Conservation (phyloP, 2,113 vertebrate species). For the Polyodon spathula region DNA sequence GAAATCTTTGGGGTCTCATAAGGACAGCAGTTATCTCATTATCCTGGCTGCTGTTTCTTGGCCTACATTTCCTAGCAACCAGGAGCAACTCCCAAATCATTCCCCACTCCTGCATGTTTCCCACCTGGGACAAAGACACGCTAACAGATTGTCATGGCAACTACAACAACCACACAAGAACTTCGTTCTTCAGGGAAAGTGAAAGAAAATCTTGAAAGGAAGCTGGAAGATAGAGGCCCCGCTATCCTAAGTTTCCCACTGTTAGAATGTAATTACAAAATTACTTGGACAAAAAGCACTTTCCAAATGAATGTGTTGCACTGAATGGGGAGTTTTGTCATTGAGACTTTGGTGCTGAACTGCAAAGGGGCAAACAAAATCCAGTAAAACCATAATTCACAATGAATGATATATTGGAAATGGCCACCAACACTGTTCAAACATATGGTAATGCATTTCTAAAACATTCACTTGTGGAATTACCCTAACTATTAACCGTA, state of each 20-base stretch:
- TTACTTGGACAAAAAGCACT: conserved; percentile 42
- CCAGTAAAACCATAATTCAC: conserved; percentile 4
- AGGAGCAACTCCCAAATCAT: conserved; percentile 61
- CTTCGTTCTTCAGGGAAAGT: conserved; percentile 45
- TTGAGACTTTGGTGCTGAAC: conserved; percentile 4
- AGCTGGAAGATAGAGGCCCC: conserved; percentile 45
- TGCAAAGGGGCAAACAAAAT: conserved; percentile 12
- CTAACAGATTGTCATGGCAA: conserved; percentile 56
- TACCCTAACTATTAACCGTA: background rate
- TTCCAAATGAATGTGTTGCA: conserved; percentile 36
- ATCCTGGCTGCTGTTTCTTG: conserved; percentile 37
- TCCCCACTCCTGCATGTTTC: conserved; percentile 52
- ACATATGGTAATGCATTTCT: background rate
- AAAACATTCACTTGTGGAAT: background rate
- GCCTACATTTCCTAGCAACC: conserved; percentile 65
- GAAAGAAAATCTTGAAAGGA: conserved; percentile 57
- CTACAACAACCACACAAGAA: conserved; percentile 46
- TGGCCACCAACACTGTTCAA: conserved; percentile 17
- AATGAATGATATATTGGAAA: conserved; percentile 1
- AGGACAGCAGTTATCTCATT: conserved; percentile 41
- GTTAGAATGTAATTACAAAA: conserved; percentile 57
- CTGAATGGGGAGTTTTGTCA: conserved; percentile 24
- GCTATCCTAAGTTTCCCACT: conserved; percentile 48
- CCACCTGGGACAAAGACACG: conserved; percentile 72
- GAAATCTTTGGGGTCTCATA: conserved; percentile 26